Conservation (phyloP, 2,797 vertebrate genomes). For the Tinamus major region DNA sequence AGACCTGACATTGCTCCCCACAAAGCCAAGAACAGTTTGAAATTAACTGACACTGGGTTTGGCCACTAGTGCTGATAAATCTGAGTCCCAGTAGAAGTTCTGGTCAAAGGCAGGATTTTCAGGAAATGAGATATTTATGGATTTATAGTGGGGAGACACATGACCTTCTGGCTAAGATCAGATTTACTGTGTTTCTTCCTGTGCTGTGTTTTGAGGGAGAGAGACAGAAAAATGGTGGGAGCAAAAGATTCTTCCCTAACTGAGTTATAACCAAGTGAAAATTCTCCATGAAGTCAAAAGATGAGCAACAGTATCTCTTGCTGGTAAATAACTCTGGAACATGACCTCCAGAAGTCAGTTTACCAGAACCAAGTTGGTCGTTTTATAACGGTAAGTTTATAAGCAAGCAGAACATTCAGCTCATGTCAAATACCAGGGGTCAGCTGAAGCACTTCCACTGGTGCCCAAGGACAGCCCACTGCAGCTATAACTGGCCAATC, state of each 20-base stretch:
- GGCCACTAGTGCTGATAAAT: background rate
- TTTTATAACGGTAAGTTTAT: background rate
- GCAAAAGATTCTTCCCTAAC: background rate
- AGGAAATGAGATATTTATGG: conserved; percentile 50
- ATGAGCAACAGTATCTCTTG: background rate
- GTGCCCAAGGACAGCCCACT: conserved; percentile 43
- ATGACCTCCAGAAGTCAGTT: background rate
- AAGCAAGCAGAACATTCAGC: conserved; percentile 11
- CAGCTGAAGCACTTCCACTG: conserved; percentile 20
- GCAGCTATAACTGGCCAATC: background rate
- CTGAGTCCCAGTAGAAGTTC: conserved; percentile 16
- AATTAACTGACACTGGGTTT: background rate
- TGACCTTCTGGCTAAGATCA: conserved; percentile 1
- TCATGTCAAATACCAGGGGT: conserved; percentile 37
- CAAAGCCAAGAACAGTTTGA: background rate
- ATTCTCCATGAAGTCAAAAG: background rate
- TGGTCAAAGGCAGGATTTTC: conserved; percentile 33
- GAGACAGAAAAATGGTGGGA: background rate
- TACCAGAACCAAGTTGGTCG: conserved; percentile 14
- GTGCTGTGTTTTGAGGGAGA: conserved; percentile 6
- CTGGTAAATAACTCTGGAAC: background rate
- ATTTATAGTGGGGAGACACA: background rate
- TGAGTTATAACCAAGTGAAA: background rate
- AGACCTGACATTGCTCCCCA: background rate
- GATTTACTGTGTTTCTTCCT: conserved; percentile 46